Evolutionary conservation across 2,797 vertebrate species (phyloP).

Genomic region (Channa striata): DNA sequence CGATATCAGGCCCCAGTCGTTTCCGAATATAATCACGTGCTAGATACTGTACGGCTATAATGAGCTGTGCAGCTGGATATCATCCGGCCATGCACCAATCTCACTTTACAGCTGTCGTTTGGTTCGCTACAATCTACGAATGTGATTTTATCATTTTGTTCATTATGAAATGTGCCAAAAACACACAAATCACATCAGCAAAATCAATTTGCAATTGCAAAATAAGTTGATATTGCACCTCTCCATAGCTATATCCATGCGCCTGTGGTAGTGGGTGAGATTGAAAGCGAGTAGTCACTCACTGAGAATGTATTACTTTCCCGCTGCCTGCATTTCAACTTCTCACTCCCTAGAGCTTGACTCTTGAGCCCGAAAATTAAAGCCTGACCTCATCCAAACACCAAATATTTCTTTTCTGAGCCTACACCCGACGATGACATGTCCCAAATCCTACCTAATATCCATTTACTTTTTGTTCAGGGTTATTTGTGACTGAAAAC

Average conservation of each 20-base stretch:
- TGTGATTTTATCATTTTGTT: conserved; percentile 50
- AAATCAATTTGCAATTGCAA: conserved; percentile 62
- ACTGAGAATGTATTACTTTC: conserved; percentile 65
- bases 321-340: conserved; percentile 42
- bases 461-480: conserved; percentile 28
- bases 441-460: conserved; percentile 12
- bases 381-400: conserved; percentile 44
- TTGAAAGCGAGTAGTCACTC: conserved; percentile 56
- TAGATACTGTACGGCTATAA: conserved; percentile 23
- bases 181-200: conserved; percentile 59
- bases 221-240: conserved; percentile 39
- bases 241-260: conserved; percentile 43
- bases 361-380: conserved; percentile 58
- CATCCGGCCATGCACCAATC: conserved; percentile 30
- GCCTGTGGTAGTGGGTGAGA: conserved; percentile 47
- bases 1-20: conserved; percentile 33
- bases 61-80: conserved; percentile 24
- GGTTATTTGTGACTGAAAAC: conserved; percentile 32
- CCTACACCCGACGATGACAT: conserved; percentile 7
- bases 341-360: conserved; percentile 43
- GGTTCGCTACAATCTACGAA: conserved; percentile 31
- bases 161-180: conserved; percentile 52
- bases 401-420: conserved; percentile 31
- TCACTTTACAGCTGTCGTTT: conserved; percentile 41
- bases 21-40: conserved; percentile 56